Conservation (phyloP, 2,113 vertebrate genomes). For the Sterna hirundo region DNA sequence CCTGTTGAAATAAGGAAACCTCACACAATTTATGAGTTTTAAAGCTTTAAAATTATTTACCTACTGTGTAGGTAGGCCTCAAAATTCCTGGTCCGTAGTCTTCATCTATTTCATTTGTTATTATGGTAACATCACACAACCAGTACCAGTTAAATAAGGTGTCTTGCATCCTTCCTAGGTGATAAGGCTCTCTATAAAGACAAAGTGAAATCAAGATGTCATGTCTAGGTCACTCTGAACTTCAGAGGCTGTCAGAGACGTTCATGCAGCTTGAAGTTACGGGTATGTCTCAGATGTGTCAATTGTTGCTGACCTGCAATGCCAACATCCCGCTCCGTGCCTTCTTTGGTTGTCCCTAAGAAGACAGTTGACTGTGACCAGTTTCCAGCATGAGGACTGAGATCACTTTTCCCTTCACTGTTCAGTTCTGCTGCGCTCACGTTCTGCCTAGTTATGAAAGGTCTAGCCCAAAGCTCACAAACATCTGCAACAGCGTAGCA, state of each 20-base stretch:
- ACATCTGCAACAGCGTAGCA: fast-evolving
- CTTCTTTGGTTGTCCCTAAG: background rate
- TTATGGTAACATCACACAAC: background rate
- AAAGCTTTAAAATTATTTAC: background rate
- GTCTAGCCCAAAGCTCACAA: background rate
- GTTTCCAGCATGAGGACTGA: background rate
- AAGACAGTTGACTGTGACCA: background rate
- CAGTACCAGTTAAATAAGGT: background rate
- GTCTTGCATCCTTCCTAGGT: background rate
- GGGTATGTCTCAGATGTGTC: background rate
- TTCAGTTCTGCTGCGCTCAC: background rate
- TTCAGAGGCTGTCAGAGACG: background rate
- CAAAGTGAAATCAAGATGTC: background rate
- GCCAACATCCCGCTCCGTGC: background rate
- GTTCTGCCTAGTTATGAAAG: background rate
- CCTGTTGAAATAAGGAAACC: background rate
- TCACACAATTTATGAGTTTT: background rate
- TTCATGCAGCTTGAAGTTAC: background rate
- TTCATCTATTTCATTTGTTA: background rate
- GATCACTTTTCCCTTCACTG: background rate
- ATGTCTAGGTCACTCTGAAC: background rate
- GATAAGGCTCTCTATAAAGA: background rate
- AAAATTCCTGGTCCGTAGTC: background rate
- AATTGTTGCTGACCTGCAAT: background rate
- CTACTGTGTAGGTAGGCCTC: background rate